A percentile compares a stretch with the other conserved stretches of the same genome.
Conservation (phyloP, 2,888 invertebrate genomes). For the Flexamia atlantica region DNA sequence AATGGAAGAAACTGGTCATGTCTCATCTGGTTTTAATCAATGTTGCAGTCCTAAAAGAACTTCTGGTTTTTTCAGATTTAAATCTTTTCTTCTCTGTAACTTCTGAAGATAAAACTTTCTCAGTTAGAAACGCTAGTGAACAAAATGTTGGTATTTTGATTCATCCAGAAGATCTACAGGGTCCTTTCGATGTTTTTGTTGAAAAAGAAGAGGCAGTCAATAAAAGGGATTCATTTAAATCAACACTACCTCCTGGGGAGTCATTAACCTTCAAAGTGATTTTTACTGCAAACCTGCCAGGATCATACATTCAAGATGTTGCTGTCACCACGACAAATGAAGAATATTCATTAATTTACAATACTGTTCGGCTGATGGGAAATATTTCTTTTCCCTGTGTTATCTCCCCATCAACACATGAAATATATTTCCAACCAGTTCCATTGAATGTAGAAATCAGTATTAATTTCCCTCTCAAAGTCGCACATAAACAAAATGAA, state of each 20-base stretch:
- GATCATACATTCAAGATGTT: neutral
- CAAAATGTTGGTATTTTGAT: neutral
- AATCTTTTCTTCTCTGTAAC: neutral
- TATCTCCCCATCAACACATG: neutral
- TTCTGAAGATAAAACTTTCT: neutral
- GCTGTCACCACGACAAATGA: neutral
- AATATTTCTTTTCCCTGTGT: neutral
- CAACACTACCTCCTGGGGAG: neutral
- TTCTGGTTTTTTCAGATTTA: neutral
- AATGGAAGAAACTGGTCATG: neutral
- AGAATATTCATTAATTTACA: neutral
- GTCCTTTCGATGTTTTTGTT: neutral
- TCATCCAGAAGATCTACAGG: neutral
- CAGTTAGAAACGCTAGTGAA: constrained; percentile 7
- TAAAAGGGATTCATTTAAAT: neutral
- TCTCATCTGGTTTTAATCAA: constrained; percentile 17
- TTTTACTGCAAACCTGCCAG: neutral
- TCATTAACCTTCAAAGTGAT: neutral
- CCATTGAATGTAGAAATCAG: constrained; percentile 71
- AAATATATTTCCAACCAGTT: constrained; percentile 72
- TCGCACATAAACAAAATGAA: neutral
- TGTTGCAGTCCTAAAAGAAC: constrained; percentile 8
- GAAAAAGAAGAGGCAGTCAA: neutral
- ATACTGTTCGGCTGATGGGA: neutral
- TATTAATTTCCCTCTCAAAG: neutral